Conservation (phyloP, 2,797 vertebrate species). For the Danio jaintianensis region DNA sequence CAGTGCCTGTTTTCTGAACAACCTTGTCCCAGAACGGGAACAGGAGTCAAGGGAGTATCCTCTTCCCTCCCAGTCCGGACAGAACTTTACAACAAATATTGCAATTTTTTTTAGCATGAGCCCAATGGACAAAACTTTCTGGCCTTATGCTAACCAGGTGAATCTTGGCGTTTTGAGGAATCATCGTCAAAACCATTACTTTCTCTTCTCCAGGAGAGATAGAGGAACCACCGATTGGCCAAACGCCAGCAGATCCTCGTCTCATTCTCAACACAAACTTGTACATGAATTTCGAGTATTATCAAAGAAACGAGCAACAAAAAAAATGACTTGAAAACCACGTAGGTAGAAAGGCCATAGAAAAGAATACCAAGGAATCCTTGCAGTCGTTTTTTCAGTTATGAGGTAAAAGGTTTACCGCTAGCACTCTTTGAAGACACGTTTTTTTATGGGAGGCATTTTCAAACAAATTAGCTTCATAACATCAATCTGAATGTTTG, state of each 20-base stretch:
- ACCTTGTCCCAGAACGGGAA: slow-evolving; percentile 55
- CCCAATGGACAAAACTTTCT: slow-evolving; percentile 67
- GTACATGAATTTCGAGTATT: slow-evolving; percentile 67
- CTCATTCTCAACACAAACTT: slow-evolving; percentile 61
- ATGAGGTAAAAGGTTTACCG: slow-evolving; percentile 52
- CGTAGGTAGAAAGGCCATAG: slow-evolving; percentile 80
- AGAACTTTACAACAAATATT: slow-evolving; percentile 41
- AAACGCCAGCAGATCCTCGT: slow-evolving; percentile 77
- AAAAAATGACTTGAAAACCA: slow-evolving; percentile 67
- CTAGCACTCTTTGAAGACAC: slow-evolving; percentile 44
- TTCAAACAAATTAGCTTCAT: slow-evolving; percentile 44
- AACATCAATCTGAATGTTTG: slow-evolving; percentile 45
- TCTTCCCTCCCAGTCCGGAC: slow-evolving; percentile 30
- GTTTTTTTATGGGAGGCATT: slow-evolving; percentile 43
- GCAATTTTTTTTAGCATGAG: slow-evolving; percentile 70
- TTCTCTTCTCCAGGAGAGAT: slow-evolving; percentile 65
- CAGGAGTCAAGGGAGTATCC: slow-evolving; percentile 52
- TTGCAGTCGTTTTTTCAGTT: slow-evolving; percentile 57
- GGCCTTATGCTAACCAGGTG: slow-evolving; percentile 63
- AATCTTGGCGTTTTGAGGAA: slow-evolving; percentile 51
- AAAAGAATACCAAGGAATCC: slow-evolving; percentile 69
- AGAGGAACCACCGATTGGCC: slow-evolving; percentile 64
- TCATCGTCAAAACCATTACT: slow-evolving; percentile 39
- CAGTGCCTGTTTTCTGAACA: slow-evolving; percentile 76
- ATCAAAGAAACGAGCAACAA: slow-evolving; percentile 52